phyloP scores from a whole-genome alignment of 2,797 vertebrate genomes.

The Meriones psammophilus region DNA sequence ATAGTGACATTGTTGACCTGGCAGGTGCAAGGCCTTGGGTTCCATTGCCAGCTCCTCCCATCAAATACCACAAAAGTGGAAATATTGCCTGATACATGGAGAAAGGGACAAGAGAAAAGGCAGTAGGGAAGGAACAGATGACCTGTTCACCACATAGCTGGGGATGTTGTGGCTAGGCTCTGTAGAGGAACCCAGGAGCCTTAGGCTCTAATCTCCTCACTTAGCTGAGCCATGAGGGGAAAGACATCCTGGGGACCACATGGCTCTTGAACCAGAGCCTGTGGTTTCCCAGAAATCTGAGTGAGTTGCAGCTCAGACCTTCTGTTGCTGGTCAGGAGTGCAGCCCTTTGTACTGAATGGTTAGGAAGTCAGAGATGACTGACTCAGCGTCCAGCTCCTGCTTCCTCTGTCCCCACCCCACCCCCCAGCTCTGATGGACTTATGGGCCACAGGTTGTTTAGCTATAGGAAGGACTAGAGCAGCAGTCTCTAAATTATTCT shows the following conservation, averaged over 20 bases:
- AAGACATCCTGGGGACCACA: rapidly evolving
- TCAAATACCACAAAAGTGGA: background rate
- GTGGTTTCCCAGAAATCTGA: background rate
- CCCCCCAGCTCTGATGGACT: background rate
- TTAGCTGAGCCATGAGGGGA: background rate
- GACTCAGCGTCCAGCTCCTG: background rate
- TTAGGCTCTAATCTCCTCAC: background rate
- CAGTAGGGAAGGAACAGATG: background rate
- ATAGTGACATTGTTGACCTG: background rate
- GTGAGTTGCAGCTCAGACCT: background rate
- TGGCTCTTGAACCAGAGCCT: background rate
- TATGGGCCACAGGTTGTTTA: background rate
- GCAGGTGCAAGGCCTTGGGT: background rate
- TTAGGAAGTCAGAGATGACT: background rate
- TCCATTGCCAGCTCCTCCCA: background rate
- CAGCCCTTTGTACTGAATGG: rapidly evolving
- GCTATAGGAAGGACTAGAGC: background rate
- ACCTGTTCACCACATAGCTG: rapidly evolving
- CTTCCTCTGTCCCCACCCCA: rapidly evolving
- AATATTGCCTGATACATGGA: background rate
- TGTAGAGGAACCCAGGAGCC: background rate
- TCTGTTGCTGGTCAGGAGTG: rapidly evolving
- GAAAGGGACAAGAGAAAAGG: background rate
- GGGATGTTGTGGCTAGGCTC: background rate
- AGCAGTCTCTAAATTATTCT: background rate